Base-by-base conservation (phyloP, 2,888 invertebrate species). In the Agrochola lota region DNA sequence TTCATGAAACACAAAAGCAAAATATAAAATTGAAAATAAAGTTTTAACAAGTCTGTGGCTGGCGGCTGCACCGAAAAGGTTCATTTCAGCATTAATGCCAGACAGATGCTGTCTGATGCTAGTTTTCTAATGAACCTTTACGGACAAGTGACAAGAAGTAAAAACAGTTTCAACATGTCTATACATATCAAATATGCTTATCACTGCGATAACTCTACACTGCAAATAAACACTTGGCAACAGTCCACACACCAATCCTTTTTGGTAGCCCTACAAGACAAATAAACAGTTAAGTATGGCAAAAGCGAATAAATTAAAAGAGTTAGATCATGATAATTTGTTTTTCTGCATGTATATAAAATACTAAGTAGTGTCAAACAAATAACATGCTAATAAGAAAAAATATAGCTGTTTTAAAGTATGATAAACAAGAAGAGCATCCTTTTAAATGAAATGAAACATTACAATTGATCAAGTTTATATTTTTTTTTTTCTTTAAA, bases 401-500 rank as follows among this genome's bases (percentile, higher is more conserved):
- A 67, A 23, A 23, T 30, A 52, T 30, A 17, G 6, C 9, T 35
- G 17, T 8, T 23, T 30, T 35, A 35, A 30, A 68, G 15, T 49
- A 23, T 20, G 1, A 68, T 52, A 35, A 52, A 52, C 12, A 46
- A 26, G 2, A 35, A 11, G 6, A 52, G 23, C 35, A 35, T 35
- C 35, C 55, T 35, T 55, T 7, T 11, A 17, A 17, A 69, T 75
- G n/a, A 81, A 85, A 79, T 79, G 0, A 85, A 85, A 85, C 71
- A 74, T 67, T 57, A 55, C 6, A 71, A 30, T 76, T 73, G 62
- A 74, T 85, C 63, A 79, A 85, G 62, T 74, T 70, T 85, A 85
- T 78, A 78, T 46, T 30, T 30, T 73, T 74, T 78, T 74, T 80
- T 77, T 84, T 63, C 26, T 78, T 86, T 80, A 75, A 85, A 80